Conservation (phyloP, 1,140 invertebrate genomes). For the Drosophila setifemur region DNA sequence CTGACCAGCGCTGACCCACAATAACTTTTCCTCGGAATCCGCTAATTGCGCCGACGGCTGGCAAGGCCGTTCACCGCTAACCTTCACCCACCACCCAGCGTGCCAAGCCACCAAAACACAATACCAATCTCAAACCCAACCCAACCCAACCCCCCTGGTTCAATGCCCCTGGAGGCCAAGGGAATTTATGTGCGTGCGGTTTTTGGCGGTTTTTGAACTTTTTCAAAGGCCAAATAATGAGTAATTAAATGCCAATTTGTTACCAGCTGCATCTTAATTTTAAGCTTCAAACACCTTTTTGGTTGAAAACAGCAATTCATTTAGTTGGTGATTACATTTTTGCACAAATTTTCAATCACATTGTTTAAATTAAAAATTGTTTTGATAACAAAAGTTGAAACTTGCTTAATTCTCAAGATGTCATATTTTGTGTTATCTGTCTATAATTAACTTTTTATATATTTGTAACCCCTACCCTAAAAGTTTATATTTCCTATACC, state of each 20-base stretch:
- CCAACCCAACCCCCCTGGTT: slow-evolving; percentile 21
- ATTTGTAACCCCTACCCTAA: not conserved
- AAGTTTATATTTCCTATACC: no score
- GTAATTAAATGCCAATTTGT: not conserved
- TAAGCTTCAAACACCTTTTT: not conserved
- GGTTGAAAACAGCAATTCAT: not conserved
- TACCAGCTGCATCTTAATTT: not conserved
- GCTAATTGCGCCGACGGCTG: slow-evolving; percentile 45
- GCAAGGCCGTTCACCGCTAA: slow-evolving; percentile 67
- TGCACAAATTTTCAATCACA: no score
- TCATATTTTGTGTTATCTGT: no score
- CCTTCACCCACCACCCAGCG: slow-evolving; percentile 38
- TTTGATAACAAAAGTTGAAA: not conserved
- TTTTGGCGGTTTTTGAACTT: slow-evolving; percentile 51
- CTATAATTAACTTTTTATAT: not conserved
- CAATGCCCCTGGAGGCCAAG: slow-evolving; percentile 24
- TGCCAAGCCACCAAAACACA: not conserved
- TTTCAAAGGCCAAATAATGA: slow-evolving; percentile 23
- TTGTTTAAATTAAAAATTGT: no score
- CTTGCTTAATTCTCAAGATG: no score
- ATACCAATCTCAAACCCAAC: no score
- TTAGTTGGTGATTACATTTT: no score
- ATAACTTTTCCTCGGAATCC: slow-evolving; percentile 59
- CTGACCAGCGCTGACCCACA: slow-evolving; percentile 58
- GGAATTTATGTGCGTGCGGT: not conserved